Conservation (phyloP, 1,140 invertebrate species). For the Reticulitermes speratus region DNA sequence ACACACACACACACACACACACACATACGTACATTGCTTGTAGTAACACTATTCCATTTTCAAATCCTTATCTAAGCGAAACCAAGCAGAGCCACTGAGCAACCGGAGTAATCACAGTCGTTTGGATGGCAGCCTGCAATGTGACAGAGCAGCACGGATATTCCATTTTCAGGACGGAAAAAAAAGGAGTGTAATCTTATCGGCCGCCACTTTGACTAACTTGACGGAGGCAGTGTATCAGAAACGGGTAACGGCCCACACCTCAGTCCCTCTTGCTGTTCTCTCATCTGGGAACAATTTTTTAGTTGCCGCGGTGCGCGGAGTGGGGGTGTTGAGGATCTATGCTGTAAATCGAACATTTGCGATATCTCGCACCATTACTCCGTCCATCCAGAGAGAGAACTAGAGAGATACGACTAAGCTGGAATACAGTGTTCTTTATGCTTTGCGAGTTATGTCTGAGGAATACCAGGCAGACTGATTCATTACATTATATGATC, state of each 20-base stretch:
- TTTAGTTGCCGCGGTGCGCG: not conserved
- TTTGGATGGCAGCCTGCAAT: not conserved
- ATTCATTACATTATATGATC: not conserved
- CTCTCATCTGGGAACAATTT: conserved; percentile 9
- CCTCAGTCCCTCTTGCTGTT: not conserved
- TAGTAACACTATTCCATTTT: conserved; percentile 17
- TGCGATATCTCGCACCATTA: conserved; percentile 5
- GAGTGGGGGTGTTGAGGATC: not conserved
- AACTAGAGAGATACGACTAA: not conserved
- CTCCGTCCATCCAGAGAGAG: not conserved
- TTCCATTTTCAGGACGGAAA: not conserved
- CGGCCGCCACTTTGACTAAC: conserved; percentile 8
- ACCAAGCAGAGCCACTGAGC: not conserved
- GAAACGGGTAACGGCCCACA: not conserved
- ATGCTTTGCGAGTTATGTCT: not conserved
- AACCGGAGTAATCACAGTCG: not conserved
- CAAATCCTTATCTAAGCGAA: conserved; percentile 12
- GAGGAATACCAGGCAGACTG: not conserved
- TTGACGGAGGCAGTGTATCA: conserved; percentile 13
- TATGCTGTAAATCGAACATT: not conserved
- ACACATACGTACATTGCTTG: not conserved
- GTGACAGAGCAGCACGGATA: not conserved
- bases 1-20: too few species aligned
- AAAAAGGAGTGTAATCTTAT: not conserved
- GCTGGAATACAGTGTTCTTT: not conserved